These are phyloP conservation scores for Smutsia temminckii DNA, from an alignment of 2,797 vertebrate species.

Conservation along the genomic window DNA sequence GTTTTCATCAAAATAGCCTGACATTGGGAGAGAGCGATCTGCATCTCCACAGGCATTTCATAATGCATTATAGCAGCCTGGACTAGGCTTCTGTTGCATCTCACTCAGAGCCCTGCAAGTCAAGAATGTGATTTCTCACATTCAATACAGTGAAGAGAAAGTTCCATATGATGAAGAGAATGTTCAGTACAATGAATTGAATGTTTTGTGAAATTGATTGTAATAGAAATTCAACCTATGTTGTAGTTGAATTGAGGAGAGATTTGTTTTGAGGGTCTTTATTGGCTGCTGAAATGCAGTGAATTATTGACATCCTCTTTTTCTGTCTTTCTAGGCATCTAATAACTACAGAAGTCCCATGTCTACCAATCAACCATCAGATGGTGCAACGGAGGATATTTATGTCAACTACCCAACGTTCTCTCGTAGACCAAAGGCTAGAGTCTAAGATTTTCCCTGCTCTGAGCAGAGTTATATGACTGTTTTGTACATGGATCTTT, in stretches of 20 bases:
- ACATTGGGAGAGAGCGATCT: neutral
- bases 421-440: slow-evolving; percentile 47
- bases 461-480: neutral
- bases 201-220: neutral
- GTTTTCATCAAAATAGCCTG: neutral
- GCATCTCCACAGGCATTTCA: neutral
- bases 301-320: neutral
- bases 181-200: neutral
- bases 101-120: neutral
- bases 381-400: slow-evolving; percentile 56
- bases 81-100: neutral
- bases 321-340: slow-evolving; percentile 57
- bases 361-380: neutral
- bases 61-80: neutral
- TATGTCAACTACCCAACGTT: slow-evolving; percentile 74
- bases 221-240: neutral
- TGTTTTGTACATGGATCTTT: neutral
- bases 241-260: neutral
- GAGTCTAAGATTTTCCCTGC: slow-evolving; percentile 1
- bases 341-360: slow-evolving; percentile 55
- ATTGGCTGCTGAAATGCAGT: neutral
- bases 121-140: neutral
- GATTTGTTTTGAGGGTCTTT: neutral
- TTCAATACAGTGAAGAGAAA: neutral
- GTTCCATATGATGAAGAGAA: neutral